Conservation (phyloP, 2,113 vertebrate genomes). For the Naja naja region DNA sequence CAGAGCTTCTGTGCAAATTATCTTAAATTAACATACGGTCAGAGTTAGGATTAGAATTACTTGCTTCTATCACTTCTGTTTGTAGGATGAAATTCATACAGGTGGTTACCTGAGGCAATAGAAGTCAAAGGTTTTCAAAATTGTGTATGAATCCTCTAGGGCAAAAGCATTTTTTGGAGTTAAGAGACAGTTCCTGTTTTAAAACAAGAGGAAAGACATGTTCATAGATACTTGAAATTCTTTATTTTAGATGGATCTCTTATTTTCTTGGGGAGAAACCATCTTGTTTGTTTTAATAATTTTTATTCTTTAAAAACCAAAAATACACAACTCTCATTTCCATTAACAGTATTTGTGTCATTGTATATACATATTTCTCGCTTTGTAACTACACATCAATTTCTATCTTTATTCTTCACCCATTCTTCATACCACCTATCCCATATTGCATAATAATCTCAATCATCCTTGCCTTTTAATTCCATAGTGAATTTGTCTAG, state of each 20-base stretch:
- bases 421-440: too few species aligned
- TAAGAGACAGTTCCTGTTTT: background rate
- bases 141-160: background rate
- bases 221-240: background rate
- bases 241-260: background rate
- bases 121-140: background rate
- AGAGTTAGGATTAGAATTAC: slow-evolving; percentile 28
- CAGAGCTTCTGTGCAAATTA: slow-evolving; percentile 36
- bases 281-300: background rate
- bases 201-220: background rate
- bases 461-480: too few species aligned
- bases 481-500: too few species aligned
- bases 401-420: too few species aligned
- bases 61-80: slow-evolving; percentile 50
- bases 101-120: background rate
- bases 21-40: slow-evolving; percentile 40
- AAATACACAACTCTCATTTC: too few species aligned
- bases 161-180: background rate
- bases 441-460: too few species aligned
- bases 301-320: too few species aligned
- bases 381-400: too few species aligned
- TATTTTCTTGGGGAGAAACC: background rate
- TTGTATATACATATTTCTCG: too few species aligned
- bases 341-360: too few species aligned
- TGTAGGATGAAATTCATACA: slow-evolving; percentile 35